phyloP scores from a whole-genome alignment of 2,888 invertebrate species.

The Pyrrhosoma nymphula region DNA sequence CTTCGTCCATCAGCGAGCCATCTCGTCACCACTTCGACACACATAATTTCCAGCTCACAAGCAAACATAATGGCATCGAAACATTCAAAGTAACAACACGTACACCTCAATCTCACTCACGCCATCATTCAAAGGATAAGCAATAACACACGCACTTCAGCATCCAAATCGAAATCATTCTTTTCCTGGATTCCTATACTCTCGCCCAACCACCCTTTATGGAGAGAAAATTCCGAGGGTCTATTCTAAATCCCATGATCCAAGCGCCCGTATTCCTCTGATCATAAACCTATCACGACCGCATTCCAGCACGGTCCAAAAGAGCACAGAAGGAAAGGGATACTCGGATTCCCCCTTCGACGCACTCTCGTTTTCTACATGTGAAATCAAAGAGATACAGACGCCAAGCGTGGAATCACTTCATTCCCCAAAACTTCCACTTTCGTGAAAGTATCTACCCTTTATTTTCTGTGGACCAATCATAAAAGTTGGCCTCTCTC shows the following conservation, averaged over 20 bases:
- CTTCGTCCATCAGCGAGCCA: neutral
- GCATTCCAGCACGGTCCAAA: neutral
- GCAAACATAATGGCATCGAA: neutral
- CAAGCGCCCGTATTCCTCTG: neutral
- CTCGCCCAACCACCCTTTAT: neutral
- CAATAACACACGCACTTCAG: neutral
- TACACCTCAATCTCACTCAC: neutral
- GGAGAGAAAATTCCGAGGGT: neutral
- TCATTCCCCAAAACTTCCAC: neutral
- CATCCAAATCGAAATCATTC: neutral
- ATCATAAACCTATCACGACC: slow-evolving; percentile 20
- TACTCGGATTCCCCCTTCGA: neutral
- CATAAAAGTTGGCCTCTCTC: neutral
- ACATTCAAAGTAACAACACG: neutral
- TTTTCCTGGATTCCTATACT: neutral
- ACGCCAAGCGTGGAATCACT: neutral
- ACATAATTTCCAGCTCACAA: neutral
- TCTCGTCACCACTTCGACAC: neutral
- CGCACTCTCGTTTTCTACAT: neutral
- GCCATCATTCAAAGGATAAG: neutral
- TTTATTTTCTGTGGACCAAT: neutral
- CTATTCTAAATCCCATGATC: neutral
- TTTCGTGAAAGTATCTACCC: neutral
- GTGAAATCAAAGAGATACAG: neutral
- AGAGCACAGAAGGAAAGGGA: neutral